Evolutionary conservation across 2,797 vertebrate genomes (phyloP).

Genomic region (Eutrigla gurnardus): DNA sequence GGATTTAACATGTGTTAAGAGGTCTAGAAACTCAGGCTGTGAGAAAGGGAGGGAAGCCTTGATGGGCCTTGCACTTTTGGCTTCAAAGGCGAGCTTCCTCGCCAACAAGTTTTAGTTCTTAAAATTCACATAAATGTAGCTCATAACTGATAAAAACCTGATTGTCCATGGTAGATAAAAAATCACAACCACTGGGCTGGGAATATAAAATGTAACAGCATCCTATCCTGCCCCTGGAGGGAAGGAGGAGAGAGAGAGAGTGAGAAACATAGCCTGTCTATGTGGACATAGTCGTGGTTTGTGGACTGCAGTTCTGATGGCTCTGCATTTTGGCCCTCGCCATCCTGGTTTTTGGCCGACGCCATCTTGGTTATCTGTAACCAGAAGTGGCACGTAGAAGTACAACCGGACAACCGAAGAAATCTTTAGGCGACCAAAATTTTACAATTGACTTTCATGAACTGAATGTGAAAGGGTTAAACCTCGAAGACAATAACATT

Average conservation of each 20-base stretch:
- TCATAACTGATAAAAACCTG: too few relatives aligned
- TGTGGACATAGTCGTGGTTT: neutral
- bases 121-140: too few relatives aligned
- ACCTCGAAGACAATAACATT: neutral
- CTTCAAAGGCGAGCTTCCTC: too few relatives aligned
- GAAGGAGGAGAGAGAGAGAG: neutral
- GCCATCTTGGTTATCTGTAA: neutral
- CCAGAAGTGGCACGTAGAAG: neutral
- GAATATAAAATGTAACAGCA: too few relatives aligned
- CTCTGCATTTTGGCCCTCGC: neutral
- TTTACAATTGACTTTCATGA: neutral
- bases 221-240: too few relatives aligned
- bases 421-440: neutral
- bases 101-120: too few relatives aligned
- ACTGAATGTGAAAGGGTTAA: neutral
- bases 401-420: neutral
- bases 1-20: constrained; percentile 78
- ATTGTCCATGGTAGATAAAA: too few relatives aligned
- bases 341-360: neutral
- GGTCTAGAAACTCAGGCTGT: constrained; percentile 50
- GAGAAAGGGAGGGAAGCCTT: neutral
- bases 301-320: neutral
- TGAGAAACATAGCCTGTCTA: neutral
- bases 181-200: too few relatives aligned
- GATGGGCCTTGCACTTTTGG: too few relatives aligned